Evolutionary conservation across 2,113 vertebrate genomes (phyloP).

Genomic region (Oostethus manadensis): DNA sequence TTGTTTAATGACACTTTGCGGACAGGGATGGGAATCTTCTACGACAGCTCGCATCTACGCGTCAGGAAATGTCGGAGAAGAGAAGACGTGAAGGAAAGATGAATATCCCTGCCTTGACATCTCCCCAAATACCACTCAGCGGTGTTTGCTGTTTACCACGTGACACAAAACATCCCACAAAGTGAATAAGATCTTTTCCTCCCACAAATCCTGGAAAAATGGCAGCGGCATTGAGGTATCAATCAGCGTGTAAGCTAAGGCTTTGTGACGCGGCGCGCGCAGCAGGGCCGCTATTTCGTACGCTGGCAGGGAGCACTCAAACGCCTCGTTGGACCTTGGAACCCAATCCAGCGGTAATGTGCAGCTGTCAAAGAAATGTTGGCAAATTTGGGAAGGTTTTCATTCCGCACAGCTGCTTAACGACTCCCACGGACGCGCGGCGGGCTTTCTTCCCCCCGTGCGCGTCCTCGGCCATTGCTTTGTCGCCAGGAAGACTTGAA

Average conservation of each 20-base stretch:
- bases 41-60: too few relatives aligned
- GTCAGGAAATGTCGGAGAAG: too few relatives aligned
- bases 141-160: slow-evolving; percentile 37
- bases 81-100: too few relatives aligned
- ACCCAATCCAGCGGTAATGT: slow-evolving; percentile 57
- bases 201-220: slow-evolving; percentile 58
- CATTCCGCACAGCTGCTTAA: slow-evolving; percentile 42
- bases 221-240: slow-evolving; percentile 53
- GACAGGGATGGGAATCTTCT: too few relatives aligned
- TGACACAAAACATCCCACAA: slow-evolving; percentile 24
- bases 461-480: too few relatives aligned
- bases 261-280: slow-evolving; percentile 49
- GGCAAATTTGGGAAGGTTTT: slow-evolving; percentile 50
- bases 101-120: slow-evolving; percentile 12
- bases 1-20: too few relatives aligned
- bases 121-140: slow-evolving; percentile 61
- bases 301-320: slow-evolving; percentile 54
- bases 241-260: slow-evolving; percentile 55
- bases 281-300: slow-evolving; percentile 44
- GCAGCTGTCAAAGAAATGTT: slow-evolving; percentile 53
- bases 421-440: slow-evolving; percentile 43
- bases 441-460: too few relatives aligned
- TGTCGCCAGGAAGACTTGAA: too few relatives aligned
- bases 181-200: slow-evolving; percentile 38
- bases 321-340: slow-evolving; percentile 47